These are phyloP conservation scores for Istiophorus platypterus DNA, from an alignment of 2,113 vertebrate species.

Conservation along the genomic window DNA sequence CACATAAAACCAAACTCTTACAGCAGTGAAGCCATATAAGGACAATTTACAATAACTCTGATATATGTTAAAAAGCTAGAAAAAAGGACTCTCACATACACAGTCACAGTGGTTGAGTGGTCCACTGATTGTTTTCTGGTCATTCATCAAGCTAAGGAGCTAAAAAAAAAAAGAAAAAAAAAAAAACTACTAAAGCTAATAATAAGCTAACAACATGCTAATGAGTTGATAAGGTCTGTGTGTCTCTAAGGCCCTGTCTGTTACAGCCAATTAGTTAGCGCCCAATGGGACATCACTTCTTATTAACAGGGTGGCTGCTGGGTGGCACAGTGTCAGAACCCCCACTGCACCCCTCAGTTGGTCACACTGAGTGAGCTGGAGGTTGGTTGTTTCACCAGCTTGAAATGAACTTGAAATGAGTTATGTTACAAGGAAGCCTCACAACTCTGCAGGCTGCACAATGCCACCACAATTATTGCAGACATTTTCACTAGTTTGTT, in stretches of 20 bases:
- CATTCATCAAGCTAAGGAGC: conserved; percentile 38
- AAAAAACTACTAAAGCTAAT: conserved; percentile 33
- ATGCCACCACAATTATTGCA: not conserved
- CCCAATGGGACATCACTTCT: conserved; percentile 38
- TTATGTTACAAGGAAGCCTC: not conserved
- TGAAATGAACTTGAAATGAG: not conserved
- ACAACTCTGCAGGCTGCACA: no score
- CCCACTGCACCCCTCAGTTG: not conserved
- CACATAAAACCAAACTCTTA: no score
- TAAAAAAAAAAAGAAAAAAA: conserved; percentile 2
- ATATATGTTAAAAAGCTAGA: not conserved
- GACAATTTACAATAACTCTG: not conserved
- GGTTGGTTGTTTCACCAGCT: not conserved
- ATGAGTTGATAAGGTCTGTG: conserved; percentile 53
- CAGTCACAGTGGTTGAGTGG: not conserved
- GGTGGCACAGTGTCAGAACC: conserved; percentile 2
- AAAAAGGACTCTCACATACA: conserved; percentile 3
- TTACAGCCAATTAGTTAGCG: conserved; percentile 53
- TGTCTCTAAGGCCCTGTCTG: conserved; percentile 45
- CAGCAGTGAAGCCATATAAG: not conserved
- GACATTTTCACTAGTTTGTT: not conserved
- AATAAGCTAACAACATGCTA: conserved; percentile 58
- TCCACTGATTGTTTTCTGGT: conserved; percentile 36
- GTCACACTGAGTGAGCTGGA: no score
- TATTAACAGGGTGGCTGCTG: conserved; percentile 41